Evolutionary conservation across 2,113 vertebrate genomes (phyloP).

Genomic region (Gallinago undulata): DNA sequence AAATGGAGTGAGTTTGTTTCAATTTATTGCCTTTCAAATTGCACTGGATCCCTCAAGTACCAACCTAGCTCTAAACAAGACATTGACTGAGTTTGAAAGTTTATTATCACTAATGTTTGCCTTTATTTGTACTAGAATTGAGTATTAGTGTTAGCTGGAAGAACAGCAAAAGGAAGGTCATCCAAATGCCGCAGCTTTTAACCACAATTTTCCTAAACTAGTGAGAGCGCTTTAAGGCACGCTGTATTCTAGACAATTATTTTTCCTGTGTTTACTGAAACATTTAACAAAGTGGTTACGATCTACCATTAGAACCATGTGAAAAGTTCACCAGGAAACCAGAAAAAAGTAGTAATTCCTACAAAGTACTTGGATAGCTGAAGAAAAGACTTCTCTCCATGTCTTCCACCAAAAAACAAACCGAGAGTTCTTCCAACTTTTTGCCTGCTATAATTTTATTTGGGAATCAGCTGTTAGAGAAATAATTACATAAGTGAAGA

Average conservation of each 20-base stretch:
- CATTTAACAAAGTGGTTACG: neutral
- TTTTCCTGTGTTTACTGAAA: slow-evolving; percentile 27
- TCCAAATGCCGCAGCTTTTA: slow-evolving; percentile 41
- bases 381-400: neutral
- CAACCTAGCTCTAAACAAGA: slow-evolving; percentile 31
- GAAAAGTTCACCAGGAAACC: neutral
- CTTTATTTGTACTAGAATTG: slow-evolving; percentile 45
- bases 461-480: neutral
- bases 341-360: neutral
- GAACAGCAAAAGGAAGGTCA: slow-evolving; percentile 43
- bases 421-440: neutral
- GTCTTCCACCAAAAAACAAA: neutral
- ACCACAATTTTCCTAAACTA: slow-evolving; percentile 11
- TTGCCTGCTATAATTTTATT: neutral
- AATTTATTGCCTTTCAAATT: slow-evolving; percentile 61
- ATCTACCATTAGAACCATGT: neutral
- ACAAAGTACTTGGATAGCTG: neutral
- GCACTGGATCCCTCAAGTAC: slow-evolving; percentile 35
- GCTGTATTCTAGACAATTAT: neutral
- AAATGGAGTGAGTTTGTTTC: slow-evolving; percentile 39
- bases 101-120: slow-evolving; percentile 35
- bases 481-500: rapidly evolving
- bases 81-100: slow-evolving; percentile 4
- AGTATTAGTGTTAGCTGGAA: slow-evolving; percentile 42
- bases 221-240: neutral